Evolutionary conservation across 2,888 invertebrate genomes (phyloP), one percentile per base, ranked within the genome.

Genomic region (Andricus curvator): DNA sequence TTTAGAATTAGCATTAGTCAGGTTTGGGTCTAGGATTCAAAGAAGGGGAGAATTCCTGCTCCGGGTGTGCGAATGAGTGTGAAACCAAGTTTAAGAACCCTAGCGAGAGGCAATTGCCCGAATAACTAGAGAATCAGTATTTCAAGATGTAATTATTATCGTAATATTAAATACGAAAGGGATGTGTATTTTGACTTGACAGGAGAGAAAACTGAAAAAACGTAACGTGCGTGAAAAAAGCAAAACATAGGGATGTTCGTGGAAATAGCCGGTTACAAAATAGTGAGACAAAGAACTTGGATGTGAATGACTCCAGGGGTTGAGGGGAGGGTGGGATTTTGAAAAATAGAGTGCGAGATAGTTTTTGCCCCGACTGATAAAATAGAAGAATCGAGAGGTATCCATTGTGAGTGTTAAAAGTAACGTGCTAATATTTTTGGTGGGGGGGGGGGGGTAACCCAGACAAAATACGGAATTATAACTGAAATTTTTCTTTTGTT

Each of bases 71-170:
- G 29, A 78, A 70, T 78, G 67, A 56, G 76, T 80, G 51, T 80
- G 66, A 17, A 70, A 20, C 29, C 1, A 70, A 70, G 8, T 68
- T 78, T 62, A 77, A 80, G 77, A 48, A 78, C 80, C 79, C 84
- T 84, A 81, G 81, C 78, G 80, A 76, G 79, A 84, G 85, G 85
- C 86, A 86, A 85, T 85, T 85, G 86, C 85, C 84, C 87, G 79
- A 78, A 84, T 80, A 81, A 84, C 85, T 85, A 86, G 86, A 85
- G 83, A 88, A 89, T 89, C 89, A 89, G 90, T 89, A 89, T 90
- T 90, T 88, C 84, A 86, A 85, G 81, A 86, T 89, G 85, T 84
- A 84, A 81, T 82, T 81, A 85, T 82, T 84, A 86, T 86, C 84
- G 84, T 85, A 86, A 84, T 84, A 78, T 80, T 86, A 82, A 79